Conservation (phyloP, 2,797 vertebrate genomes). For the Lindbergichthys nudifrons region DNA sequence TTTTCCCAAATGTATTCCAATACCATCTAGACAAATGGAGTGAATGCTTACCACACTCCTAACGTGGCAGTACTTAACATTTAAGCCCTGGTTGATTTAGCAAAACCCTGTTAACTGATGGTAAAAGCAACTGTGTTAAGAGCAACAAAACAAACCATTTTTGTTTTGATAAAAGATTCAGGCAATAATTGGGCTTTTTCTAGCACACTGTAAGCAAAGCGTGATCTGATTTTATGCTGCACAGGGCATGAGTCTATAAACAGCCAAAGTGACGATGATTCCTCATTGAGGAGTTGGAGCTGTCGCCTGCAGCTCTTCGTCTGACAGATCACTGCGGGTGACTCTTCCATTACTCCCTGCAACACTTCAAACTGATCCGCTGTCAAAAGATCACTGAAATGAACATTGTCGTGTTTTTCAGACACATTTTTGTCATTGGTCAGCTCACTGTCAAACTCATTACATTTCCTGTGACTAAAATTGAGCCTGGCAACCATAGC, state of each 20-base stretch:
- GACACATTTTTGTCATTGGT: neutral
- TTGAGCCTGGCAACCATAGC: too few species aligned
- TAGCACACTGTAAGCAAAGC: too few species aligned
- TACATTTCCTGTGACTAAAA: neutral
- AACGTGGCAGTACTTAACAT: too few species aligned
- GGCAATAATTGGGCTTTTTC: too few species aligned
- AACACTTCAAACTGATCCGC: neutral
- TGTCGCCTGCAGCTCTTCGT: neutral
- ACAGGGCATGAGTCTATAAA: neutral
- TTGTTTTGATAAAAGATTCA: too few species aligned
- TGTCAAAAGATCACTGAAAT: neutral
- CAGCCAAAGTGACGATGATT: neutral
- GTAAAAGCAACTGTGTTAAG: too few species aligned
- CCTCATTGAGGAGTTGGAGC: neutral
- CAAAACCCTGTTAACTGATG: too few species aligned
- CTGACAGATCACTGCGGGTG: neutral
- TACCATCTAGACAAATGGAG: neutral
- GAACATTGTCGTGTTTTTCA: neutral
- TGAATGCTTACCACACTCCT: neutral
- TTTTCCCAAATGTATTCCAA: too few species aligned
- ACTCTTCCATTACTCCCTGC: too few species aligned
- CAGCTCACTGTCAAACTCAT: neutral
- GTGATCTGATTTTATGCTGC: too few species aligned
- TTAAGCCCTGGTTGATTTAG: too few species aligned
- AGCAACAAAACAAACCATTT: too few species aligned